Base-by-base conservation (phyloP, 2,113 vertebrate genomes). In the Tupaia chinensis region DNA sequence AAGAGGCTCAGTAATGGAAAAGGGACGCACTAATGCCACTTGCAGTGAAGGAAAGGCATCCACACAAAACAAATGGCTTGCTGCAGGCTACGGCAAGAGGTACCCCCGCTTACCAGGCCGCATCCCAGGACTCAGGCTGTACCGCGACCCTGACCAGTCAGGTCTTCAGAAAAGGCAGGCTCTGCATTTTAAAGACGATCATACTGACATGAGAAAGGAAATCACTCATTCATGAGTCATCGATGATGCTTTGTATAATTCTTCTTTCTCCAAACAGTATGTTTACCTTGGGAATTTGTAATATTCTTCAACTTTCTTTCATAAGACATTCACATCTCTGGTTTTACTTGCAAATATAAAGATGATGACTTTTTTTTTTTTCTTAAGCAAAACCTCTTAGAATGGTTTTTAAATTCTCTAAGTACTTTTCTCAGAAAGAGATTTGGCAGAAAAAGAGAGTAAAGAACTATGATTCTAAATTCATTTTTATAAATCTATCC, bases 361-460 rank as follows among this genome's bases (percentile, higher is more conserved):
- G 23, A 92, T 23, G 22, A 78, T 44, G 61, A 77, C 82, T 61
- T n/a, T 25, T 81, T 86, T 25, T 78, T 44, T 34, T 61, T 72
- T 25, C 32, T 74, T 4, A 53, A n/a, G 77, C 17, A 27, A 87
- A 87, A n/a, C 13, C 76, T 95, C 93, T 93, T 70, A 54, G 44
- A 91, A 86, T 78, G 61, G 29, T 32, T 82, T 89, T 95, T 93
- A 96, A 81, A 91, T 92, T 93, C 93, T 81, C 9, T 81, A 96
- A 96, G 60, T 85, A 95, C 60, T 93, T 96, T 97, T 87, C 82
- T 88, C 85, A 97, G 93, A 97, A 95, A 97, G 95, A 91, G 61
- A 94, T 96, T 91, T 95, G 94, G 94, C 93, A 80, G 60, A 96
- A 58, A 16, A 89, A 91, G 70, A 94, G 60, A 96, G 32, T 77